These are phyloP conservation scores for Alectura lathami DNA, from an alignment of 2,113 vertebrate species.

Conservation along the genomic window DNA sequence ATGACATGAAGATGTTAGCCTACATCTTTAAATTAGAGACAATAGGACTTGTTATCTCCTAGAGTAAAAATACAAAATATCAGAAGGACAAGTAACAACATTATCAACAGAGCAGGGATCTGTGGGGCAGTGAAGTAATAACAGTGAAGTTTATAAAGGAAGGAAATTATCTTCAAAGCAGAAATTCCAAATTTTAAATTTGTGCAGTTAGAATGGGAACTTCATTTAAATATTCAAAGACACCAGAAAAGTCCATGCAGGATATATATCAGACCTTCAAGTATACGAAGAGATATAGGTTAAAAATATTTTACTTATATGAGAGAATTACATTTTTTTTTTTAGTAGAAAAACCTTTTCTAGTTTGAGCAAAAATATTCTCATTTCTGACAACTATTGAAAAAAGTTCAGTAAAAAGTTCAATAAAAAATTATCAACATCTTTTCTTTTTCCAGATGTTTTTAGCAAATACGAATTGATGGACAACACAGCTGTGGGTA, in stretches of 20 bases:
- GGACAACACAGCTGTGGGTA: no score
- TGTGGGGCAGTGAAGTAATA: background rate
- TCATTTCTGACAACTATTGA: background rate
- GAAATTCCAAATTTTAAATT: background rate
- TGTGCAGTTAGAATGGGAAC: background rate
- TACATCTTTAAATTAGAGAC: background rate
- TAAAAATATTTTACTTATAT: background rate
- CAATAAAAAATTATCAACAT: background rate
- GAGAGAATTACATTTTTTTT: background rate
- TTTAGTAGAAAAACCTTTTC: background rate
- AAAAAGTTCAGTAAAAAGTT: no score
- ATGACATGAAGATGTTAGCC: background rate
- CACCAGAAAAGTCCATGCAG: background rate
- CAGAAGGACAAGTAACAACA: rapidly evolving
- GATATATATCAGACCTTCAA: background rate
- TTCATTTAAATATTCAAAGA: background rate
- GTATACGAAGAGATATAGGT: background rate
- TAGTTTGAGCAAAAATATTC: background rate
- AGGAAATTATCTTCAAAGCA: background rate
- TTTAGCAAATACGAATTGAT: background rate
- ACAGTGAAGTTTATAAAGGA: background rate
- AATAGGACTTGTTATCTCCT: background rate
- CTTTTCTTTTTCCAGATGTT: background rate
- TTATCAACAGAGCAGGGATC: background rate
- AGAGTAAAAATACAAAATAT: background rate